Conservation (phyloP, 2,113 vertebrate species). For the Oreochromis aureus region DNA sequence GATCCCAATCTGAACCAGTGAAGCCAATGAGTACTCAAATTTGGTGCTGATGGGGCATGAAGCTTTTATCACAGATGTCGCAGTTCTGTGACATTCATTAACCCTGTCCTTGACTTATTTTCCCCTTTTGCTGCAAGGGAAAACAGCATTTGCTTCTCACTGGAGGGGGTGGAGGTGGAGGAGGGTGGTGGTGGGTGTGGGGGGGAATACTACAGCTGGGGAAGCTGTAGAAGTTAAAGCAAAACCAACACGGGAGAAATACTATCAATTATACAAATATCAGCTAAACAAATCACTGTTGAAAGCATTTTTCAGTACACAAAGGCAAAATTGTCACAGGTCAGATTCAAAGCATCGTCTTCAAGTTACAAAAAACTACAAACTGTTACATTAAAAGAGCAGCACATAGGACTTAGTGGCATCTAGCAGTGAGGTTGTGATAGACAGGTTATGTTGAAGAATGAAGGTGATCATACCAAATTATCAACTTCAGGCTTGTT, state of each 20-base stretch:
- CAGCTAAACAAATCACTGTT: neutral
- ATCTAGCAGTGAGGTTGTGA: neutral
- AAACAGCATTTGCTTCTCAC: neutral
- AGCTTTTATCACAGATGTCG: neutral
- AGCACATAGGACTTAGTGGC: neutral
- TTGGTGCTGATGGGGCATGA: neutral
- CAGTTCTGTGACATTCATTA: neutral
- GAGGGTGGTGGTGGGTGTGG: neutral
- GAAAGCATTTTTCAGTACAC: neutral
- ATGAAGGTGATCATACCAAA: neutral
- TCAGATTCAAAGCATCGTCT: neutral
- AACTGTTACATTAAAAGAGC: neutral
- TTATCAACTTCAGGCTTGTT: neutral
- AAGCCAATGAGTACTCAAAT: neutral
- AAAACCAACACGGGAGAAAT: neutral
- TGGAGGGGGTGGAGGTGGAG: neutral
- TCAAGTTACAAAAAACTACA: neutral
- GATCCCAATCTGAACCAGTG: neutral
- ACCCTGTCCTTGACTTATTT: neutral
- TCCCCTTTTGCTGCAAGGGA: neutral
- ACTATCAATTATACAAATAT: neutral
- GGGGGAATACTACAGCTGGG: neutral
- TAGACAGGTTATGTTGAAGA: neutral
- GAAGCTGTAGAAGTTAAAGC: neutral
- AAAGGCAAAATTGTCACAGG: neutral